Percentiles rank a stretch among this genome's conserved stretches.
These are phyloP conservation scores for Trichomycterus rosablanca DNA, from an alignment of 2,113 vertebrate genomes.

Conservation along the genomic window DNA sequence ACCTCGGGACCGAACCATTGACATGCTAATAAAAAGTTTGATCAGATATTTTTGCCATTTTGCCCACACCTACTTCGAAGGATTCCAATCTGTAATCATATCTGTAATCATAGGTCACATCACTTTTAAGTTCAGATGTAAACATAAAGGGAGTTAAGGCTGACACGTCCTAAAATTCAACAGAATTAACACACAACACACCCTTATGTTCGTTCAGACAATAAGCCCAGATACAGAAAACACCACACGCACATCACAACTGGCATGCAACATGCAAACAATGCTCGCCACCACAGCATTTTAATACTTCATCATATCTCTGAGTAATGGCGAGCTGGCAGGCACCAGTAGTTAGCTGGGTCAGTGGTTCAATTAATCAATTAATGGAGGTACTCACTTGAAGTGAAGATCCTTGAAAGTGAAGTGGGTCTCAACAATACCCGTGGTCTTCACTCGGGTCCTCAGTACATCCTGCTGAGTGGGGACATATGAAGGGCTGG, in stretches of 20 bases:
- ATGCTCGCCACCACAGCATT: neutral
- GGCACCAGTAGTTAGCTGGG: neutral
- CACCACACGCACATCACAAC: neutral
- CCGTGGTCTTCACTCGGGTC: slow-evolving; percentile 97
- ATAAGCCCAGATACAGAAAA: neutral
- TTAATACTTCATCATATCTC: slow-evolving; percentile 9
- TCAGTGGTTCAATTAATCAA: neutral
- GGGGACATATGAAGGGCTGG: slow-evolving; percentile 85
- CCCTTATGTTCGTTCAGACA: slow-evolving; percentile 9
- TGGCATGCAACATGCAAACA: slow-evolving; percentile 21
- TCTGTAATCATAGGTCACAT: too few species aligned
- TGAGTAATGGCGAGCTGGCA: neutral
- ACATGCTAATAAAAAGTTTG: too few species aligned
- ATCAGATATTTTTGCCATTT: too few species aligned
- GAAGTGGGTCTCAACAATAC: slow-evolving; percentile 98
- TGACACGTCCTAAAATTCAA: neutral
- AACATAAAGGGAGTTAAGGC: too few species aligned
- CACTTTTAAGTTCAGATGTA: too few species aligned
- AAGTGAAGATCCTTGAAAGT: slow-evolving; percentile 99
- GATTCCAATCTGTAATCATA: too few species aligned
- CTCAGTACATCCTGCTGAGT: slow-evolving; percentile 96
- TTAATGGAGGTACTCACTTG: slow-evolving; percentile 79
- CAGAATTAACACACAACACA: slow-evolving; percentile 13
- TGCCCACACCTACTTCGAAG: too few species aligned
- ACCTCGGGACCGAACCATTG: too few species aligned